phyloP scores from a whole-genome alignment of 1,140 invertebrate genomes.

The Gryllus bimaculatus region DNA sequence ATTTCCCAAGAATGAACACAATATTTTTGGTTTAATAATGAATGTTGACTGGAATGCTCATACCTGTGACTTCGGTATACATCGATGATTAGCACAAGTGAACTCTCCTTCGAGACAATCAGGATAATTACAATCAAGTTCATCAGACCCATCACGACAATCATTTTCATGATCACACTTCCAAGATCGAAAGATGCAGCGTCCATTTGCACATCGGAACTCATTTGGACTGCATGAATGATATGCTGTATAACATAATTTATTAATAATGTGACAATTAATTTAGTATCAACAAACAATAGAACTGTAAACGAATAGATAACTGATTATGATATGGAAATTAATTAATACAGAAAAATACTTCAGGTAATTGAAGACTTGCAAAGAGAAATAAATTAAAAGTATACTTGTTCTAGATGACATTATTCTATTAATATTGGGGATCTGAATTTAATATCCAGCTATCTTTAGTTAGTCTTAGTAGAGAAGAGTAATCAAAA shows the following conservation, averaged over 20 bases:
- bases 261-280: not conserved
- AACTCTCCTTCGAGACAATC: constrained; percentile 87
- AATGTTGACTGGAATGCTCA: constrained; percentile 11
- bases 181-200: constrained; percentile 92
- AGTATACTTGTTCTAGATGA: no score
- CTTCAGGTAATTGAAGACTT: no score
- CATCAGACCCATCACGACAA: constrained; percentile 87
- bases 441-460: no score
- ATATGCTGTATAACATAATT: constrained; percentile 49
- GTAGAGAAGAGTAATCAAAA: no score
- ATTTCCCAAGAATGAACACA: not conserved
- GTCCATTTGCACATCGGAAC: constrained; percentile 87
- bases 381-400: no score
- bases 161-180: constrained; percentile 93
- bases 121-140: constrained; percentile 82
- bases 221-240: constrained; percentile 88
- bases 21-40: not conserved
- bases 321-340: no score
- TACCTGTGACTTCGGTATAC: constrained; percentile 70
- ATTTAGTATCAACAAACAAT: no score
- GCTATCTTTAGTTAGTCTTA: no score
- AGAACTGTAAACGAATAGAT: no score
- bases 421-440: no score
- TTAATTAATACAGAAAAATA: no score
- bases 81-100: constrained; percentile 83